A percentile compares a stretch with the other conserved stretches of the same genome.
Conservation (phyloP, 2,113 vertebrate genomes). For the Mungos mungo region DNA sequence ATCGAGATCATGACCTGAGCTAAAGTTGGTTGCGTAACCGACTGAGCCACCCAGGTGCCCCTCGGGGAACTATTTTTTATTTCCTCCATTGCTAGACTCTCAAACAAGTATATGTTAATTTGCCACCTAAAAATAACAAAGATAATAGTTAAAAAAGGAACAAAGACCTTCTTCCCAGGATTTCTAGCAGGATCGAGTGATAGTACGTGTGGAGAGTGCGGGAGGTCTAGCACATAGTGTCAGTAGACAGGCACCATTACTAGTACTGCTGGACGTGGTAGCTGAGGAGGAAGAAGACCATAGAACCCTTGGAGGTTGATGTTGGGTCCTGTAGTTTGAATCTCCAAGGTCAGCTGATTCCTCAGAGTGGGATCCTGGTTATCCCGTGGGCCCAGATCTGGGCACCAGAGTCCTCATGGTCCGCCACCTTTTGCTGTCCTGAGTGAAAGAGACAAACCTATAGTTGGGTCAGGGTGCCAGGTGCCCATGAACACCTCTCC, state of each 20-base stretch:
- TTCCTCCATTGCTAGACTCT: not conserved
- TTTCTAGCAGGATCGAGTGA: not conserved
- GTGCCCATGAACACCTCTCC: not conserved
- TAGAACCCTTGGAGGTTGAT: not conserved
- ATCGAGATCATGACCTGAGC: too few relatives aligned
- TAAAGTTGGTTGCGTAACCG: too few relatives aligned
- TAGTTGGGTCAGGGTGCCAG: not conserved
- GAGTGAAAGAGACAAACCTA: not conserved
- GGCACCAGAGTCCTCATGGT: not conserved
- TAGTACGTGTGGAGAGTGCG: rapidly evolving
- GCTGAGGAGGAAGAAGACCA: not conserved
- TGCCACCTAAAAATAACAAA: not conserved
- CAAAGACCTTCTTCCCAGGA: not conserved
- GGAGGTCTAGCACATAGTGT: rapidly evolving
- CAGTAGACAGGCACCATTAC: rapidly evolving
- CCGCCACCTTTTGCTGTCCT: not conserved
- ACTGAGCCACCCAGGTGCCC: too few relatives aligned
- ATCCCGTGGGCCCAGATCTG: not conserved
- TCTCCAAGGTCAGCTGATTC: not conserved
- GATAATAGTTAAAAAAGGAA: not conserved
- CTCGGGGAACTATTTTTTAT: not conserved
- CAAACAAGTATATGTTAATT: not conserved
- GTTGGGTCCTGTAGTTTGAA: not conserved
- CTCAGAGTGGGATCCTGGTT: not conserved
- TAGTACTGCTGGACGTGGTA: rapidly evolving